Evolutionary conservation across 2,888 invertebrate genomes (phyloP), one percentile per base, ranked within the genome.

Genomic region (Mesoligia furuncula): DNA sequence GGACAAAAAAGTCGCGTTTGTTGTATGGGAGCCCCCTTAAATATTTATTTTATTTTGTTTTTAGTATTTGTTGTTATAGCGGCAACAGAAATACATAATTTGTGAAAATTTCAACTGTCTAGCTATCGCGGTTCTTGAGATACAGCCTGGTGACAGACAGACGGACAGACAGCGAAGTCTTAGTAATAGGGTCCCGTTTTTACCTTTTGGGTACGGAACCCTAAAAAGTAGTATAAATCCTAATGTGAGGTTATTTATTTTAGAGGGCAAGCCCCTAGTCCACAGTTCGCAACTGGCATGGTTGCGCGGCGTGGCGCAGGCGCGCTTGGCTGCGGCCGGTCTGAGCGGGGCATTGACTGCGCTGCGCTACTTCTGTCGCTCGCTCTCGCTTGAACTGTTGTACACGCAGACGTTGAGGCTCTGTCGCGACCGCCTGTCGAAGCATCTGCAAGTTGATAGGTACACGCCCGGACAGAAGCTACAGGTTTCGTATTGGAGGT

Each of bases 401-500:
- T 99, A 99, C 92, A 98, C 99, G 0, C 99, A 99, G 96, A 99
- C 99, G 0, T 95, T 99, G 89, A 97, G 99, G 68, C 96, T 99
- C 69, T 98, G 99, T 90, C 97, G 98, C 65, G 99, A 99, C 91
- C 97, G 99, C 13, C 96, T 99, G 39, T 98, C 99, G 80, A 98
- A 98, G 86, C 99, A 99, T 92, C 97, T 99, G 77, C 98, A 98
- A 90, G 98, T 99, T 8, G 99, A 99, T 91, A 98, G 99, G 91
- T 99, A 99, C 93, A 97, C 98, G 48, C 98, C 99, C 0, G 99
- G 99, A 31, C 98, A 98, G 89, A 98, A 98, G 92, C 97, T 99
- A 31, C 98, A 98, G 20, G 98, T 99, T n/a, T 99, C 99, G 0
- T 99, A 99, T 96, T 99, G 99, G 99, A 98, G 99, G 98, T 98